Base-by-base conservation (phyloP, 2,113 vertebrate species). In the Cyprinodon tularosa region DNA sequence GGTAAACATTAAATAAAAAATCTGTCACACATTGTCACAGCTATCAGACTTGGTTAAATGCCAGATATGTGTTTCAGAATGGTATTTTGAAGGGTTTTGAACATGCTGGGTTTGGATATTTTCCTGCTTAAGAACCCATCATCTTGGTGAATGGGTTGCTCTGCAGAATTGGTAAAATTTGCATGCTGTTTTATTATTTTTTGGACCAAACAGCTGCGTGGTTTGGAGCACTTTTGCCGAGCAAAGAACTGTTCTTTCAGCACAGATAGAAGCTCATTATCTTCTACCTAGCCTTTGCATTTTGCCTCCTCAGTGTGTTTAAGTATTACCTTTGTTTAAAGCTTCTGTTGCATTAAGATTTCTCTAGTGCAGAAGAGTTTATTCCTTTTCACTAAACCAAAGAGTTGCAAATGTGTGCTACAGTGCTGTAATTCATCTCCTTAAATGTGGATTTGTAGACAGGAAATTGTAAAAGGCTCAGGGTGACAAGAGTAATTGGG, bases 401-500 rank as follows among this genome's bases (percentile, higher is more conserved):
- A 66, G 29, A 66, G 48, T 69, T 6, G 13, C 22, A 29, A 71
- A 64, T 36, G 7, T 11, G 0, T 13, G 4, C 14, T 60, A 39
- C 36, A 45, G 15, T 20, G 38, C 64, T 3, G 6, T 12, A 17
- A 22, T 79, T 81, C 64, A 74, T 71, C 66, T 38, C 62, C 57
- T 72, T 71, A 76, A 53, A 66, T 37, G 62, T 39, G 53, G 4
- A 65, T 44, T 53, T 10, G 38, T 65, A 15, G 74, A 71, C 60
- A 42, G 71, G 64, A 68, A 71, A 39, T 76, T 61, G 66, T 66
- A 61, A 74, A 69, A 70, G 69, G 48, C 40, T 63, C 12, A 13
- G 59, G 60, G 57, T 68, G 71, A 77, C 22, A 61, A 66, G 61
- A 48, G 72, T 78, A 77, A 82, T 74, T 74, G 77, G 70, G 47